Evolutionary conservation across 1,140 invertebrate species (phyloP), one percentile per base, ranked within the genome.

Genomic region (Coenobita brevimanus): DNA sequence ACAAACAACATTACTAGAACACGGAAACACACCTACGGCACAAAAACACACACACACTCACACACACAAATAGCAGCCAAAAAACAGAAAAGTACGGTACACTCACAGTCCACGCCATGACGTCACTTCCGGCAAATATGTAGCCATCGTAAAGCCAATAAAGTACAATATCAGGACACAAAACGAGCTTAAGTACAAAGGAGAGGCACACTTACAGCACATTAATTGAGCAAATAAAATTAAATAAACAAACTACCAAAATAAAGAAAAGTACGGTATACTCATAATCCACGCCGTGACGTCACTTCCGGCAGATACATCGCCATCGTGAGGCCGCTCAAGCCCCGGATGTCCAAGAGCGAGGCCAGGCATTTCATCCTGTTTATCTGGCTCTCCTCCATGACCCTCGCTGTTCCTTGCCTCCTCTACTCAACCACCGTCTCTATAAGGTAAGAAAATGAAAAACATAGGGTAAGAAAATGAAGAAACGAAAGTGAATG

Each of bases 241-340:
- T n/a, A 73, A 13, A 73, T 13, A 10, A 64, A 73, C 69, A 73
- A 93, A 10, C 13, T n/a, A n/a, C 54, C n/a, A 57, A n/a, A 13
- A 57, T 57, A n/a, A 13, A 57, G 13, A 13, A n/a, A 57, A 57
- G 54, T 57, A 57, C n/a, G 13, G 54, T 57, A 57, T 57, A 13
- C 54, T 57, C 10, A n/a, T 57, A 57, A 57, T 57, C 54, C n/a
- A 13, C n/a, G n/a, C n/a, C 13, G 67, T 10, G 27, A 69, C 67
- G 3, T 21, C 33, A 21, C n/a, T 41, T 13, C 36, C 50, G 24
- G 67, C 94, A 98, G 97, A 92, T 98, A 98, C 92, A 95, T 97
- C 92, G 98, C 97, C 8, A 98, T 99, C 82, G 96, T 98, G 50
- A 94, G 97, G 91, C 97, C 97, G 2, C 94, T 98, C 85, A 94